Conservation (phyloP, 2,113 vertebrate species). For the Erythrocercus mccallii region DNA sequence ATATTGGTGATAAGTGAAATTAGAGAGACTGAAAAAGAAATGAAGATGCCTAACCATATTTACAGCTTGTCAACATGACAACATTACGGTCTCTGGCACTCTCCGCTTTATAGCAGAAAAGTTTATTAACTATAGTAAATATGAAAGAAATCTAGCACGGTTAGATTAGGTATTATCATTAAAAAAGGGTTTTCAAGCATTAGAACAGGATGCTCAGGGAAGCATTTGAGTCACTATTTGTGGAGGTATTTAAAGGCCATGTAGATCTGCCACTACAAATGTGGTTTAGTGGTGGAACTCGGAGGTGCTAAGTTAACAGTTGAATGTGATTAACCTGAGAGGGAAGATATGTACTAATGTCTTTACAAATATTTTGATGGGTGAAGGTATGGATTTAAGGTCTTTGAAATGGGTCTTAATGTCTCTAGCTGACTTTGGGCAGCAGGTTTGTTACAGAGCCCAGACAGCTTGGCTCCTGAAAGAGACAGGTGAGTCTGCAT, state of each 20-base stretch:
- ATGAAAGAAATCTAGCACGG: not conserved
- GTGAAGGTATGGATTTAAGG: not conserved
- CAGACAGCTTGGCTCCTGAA: not conserved
- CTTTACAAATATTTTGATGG: not conserved
- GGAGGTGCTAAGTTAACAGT: not conserved
- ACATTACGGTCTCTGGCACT: not conserved
- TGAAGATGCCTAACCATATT: not conserved
- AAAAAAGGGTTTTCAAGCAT: not conserved
- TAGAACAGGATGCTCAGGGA: not conserved
- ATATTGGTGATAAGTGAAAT: not conserved
- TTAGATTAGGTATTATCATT: not conserved
- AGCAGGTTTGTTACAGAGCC: not conserved
- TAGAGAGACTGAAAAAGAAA: not conserved
- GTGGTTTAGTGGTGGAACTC: not conserved
- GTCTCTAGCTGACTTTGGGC: not conserved
- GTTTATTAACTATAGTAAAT: not conserved
- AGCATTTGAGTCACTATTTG: not conserved
- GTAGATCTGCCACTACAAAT: not conserved
- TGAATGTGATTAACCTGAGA: not conserved
- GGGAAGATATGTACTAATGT: not conserved
- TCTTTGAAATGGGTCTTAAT: not conserved
- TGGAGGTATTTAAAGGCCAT: not conserved
- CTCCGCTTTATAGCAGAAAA: not conserved
- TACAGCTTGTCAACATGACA: not conserved
- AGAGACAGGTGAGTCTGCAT: not conserved